Base-by-base conservation (phyloP, 2,888 invertebrate genomes). In the Meandrusa payeni region DNA sequence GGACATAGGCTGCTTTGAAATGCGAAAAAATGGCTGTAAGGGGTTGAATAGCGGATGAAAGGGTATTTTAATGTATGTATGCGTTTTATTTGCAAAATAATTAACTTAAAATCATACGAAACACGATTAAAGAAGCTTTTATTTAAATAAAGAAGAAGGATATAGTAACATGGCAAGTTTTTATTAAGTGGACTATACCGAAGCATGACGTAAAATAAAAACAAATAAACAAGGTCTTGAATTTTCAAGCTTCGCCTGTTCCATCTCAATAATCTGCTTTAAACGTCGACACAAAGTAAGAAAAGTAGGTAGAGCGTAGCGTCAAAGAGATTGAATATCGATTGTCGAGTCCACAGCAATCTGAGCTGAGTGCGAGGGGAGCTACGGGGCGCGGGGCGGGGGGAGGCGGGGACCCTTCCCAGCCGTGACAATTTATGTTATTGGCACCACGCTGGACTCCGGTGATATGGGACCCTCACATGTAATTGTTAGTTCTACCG, bases 301-400 rank as follows among this genome's bases (percentile, higher is more conserved):
- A 76, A 77, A 81, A 77, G 74, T 75, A 67, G 71, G 76, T 75
- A 76, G 74, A 72, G 76, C 68, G 77, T 76, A 77, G 78, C 75
- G 79, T 80, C 81, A 82, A 83, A 82, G 83, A 86, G 85, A 86
- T 85, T 86, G 86, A 86, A 83, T 86, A 86, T 86, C 82, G 86
- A 86, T 86, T 86, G 80, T 76, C 62, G 74, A 76, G 69, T 76
- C 79, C 79, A 78, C 79, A 75, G 80, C 82, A 76, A 82, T 83
- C 74, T 74, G 70, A 59, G 60, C 52, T 46, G 48, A 51, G 48
- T 43, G 43, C 36, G 47, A 46, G 46, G 49, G 48, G 56, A 42
- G 51, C 46, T 51, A 46, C 54, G 41, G 53, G 55, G 34, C 39
- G 36, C 26, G 51, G 33, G 40, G 53, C 39, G 46, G 47, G 29